Base-by-base conservation (phyloP, 2,797 vertebrate species). In the Spinibarbus caldwelli region DNA sequence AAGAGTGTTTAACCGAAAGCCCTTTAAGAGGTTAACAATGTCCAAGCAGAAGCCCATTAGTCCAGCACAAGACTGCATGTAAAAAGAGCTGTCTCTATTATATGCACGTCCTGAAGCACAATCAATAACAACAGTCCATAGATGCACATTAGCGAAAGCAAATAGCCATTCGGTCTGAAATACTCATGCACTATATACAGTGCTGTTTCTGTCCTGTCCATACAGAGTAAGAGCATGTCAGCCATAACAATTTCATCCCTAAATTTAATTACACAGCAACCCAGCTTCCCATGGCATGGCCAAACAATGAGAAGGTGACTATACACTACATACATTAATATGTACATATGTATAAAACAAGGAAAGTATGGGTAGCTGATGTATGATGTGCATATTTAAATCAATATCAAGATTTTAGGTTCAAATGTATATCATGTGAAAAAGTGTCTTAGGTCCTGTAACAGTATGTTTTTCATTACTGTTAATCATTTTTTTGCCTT, bases 111-210 rank as follows among this genome's bases (percentile, higher is more conserved):
- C 68, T 83, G 38, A 38, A 59, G 45, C 71, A 68, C 15, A 80
- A 70, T 87, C 86, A 59, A 87, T 85, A 80, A 52, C 62, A 67
- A 23, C 29, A 80, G 82, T 70, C 43, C 68, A 76, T 41, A 76
- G 49, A 68, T 45, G 68, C n/a, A 83, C 59, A 84, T 84, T 26
- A 84, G 31, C 0, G 38, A 81, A 81, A 81, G 62, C 71, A 41
- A 84, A 84, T 29, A 84, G 26, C 36, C 57, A 68, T 41, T 49
- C 17, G 38, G 49, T 66, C 54, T 76, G 3, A 80, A 81, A 38
- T 49, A 84, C 34, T 47, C 62, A 77, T 31, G 36, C 23, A 64
- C 8, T 49, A 23, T 9, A 84, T 59, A 77, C 23, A 77, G 71
- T 21, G 8, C 26, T 59, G 12, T 72, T 80, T 57, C 54, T 45